These are phyloP conservation scores for Theristicus caerulescens DNA, from an alignment of 2,113 vertebrate species.

Conservation along the genomic window DNA sequence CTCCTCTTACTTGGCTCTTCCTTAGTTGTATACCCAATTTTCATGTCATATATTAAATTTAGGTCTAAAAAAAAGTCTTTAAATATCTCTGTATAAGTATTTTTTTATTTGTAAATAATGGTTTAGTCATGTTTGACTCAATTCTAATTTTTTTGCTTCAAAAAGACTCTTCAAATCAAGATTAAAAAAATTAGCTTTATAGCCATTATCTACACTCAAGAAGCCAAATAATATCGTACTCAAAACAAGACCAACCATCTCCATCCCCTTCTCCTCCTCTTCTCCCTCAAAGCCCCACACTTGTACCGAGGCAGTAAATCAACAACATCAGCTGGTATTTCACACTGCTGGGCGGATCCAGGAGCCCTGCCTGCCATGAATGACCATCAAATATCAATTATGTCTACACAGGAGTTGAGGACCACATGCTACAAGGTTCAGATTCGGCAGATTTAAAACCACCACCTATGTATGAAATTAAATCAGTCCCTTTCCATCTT, in stretches of 20 bases:
- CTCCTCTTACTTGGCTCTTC: neutral
- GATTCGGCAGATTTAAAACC: neutral
- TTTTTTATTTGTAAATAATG: neutral
- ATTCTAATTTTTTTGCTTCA: neutral
- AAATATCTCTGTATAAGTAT: neutral
- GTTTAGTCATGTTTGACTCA: neutral
- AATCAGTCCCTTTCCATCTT: neutral
- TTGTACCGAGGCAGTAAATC: neutral
- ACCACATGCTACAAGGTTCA: neutral
- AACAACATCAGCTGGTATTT: neutral
- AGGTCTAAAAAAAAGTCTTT: neutral
- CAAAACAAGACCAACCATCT: neutral
- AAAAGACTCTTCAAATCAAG: neutral
- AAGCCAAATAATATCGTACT: neutral
- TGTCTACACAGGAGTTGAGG: neutral
- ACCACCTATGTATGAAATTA: neutral
- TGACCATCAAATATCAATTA: neutral
- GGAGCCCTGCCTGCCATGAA: neutral
- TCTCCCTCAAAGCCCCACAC: neutral
- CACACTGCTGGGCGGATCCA: neutral
- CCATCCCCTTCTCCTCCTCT: neutral
- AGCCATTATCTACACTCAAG: neutral
- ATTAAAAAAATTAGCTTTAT: neutral
- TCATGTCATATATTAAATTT: neutral
- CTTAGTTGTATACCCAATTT: neutral